Percentiles rank a stretch among this genome's conserved stretches.
Conservation (phyloP, 2,797 vertebrate genomes). For the Acipenser oxyrinchus region DNA sequence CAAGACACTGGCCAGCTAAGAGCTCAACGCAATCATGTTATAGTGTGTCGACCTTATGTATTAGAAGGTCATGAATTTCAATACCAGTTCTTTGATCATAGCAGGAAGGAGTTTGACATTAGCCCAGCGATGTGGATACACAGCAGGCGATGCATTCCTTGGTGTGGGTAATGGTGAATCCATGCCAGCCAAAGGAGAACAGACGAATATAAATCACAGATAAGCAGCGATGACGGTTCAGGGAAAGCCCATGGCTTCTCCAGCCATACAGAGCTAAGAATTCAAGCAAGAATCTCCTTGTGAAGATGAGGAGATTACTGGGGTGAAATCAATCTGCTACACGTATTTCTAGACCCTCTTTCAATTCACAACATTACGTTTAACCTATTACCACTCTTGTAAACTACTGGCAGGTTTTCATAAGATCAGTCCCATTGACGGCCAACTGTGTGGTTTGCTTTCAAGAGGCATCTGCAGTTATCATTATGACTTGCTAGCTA, state of each 20-base stretch:
- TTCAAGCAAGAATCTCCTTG: no score
- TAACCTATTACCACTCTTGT: no score
- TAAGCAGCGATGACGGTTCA: no score
- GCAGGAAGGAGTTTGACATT: conserved; percentile 16
- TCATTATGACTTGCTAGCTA: background rate
- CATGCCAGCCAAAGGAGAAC: conserved; percentile 4
- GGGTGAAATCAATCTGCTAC: no score
- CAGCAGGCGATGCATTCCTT: conserved; percentile 12
- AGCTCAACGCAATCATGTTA: background rate
- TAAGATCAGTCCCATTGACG: no score
- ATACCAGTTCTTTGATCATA: conserved; percentile 25
- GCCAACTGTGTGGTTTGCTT: background rate
- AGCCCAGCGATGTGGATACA: conserved; percentile 20
- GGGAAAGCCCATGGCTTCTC: no score
- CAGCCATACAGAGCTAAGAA: no score
- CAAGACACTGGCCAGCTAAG: background rate
- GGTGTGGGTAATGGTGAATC: background rate
- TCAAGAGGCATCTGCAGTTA: background rate
- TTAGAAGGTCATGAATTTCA: conserved; percentile 20
- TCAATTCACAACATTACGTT: no score
- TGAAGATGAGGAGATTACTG: no score
- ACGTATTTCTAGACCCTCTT: no score
- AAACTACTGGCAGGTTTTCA: background rate
- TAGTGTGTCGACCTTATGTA: conserved; percentile 3
- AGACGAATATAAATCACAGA: no score